A percentile compares a stretch with the other conserved stretches of the same genome.
Conservation (phyloP, 2,797 vertebrate genomes). For the Epinephelus awoara region DNA sequence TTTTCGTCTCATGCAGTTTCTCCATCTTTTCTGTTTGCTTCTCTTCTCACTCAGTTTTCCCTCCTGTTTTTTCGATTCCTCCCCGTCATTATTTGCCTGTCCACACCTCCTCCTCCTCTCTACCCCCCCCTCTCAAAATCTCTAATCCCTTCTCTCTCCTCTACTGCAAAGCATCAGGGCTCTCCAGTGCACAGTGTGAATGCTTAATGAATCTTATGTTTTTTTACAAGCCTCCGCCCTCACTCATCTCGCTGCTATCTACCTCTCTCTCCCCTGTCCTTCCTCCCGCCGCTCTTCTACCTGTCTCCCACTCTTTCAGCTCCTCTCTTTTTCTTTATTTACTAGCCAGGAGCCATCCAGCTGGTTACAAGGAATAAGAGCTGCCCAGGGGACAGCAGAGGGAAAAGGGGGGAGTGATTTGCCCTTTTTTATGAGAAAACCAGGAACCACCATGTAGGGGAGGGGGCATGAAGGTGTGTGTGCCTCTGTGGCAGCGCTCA, state of each 20-base stretch:
- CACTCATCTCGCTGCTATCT: constrained; percentile 39
- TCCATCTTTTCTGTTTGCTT: constrained; percentile 20
- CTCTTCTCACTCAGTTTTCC: constrained; percentile 32
- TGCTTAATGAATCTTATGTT: constrained; percentile 72
- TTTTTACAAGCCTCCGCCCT: constrained; percentile 66
- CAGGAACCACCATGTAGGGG: background rate
- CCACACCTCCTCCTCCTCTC: background rate
- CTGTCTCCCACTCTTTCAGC: constrained; percentile 44
- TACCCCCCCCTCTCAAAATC: background rate
- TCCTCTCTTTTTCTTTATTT: constrained; percentile 61
- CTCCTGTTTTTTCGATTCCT: constrained; percentile 19
- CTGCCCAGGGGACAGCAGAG: constrained; percentile 49
- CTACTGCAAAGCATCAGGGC: constrained; percentile 57
- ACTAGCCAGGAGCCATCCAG: constrained; percentile 63
- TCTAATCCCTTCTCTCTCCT: constrained; percentile 56
- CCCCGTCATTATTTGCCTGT: constrained; percentile 28
- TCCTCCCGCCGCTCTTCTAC: constrained; percentile 20
- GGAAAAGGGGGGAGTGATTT: background rate
- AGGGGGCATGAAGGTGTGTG: constrained; percentile 14
- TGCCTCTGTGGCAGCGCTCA: constrained; percentile 8
- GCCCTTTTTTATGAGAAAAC: constrained; percentile 21
- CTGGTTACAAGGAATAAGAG: constrained; percentile 59
- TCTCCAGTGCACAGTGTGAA: constrained; percentile 70
- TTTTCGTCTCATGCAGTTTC: constrained; percentile 2
- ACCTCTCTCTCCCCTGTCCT: background rate